Base-by-base conservation (phyloP, 2,113 vertebrate species). In the Sorex araneus region DNA sequence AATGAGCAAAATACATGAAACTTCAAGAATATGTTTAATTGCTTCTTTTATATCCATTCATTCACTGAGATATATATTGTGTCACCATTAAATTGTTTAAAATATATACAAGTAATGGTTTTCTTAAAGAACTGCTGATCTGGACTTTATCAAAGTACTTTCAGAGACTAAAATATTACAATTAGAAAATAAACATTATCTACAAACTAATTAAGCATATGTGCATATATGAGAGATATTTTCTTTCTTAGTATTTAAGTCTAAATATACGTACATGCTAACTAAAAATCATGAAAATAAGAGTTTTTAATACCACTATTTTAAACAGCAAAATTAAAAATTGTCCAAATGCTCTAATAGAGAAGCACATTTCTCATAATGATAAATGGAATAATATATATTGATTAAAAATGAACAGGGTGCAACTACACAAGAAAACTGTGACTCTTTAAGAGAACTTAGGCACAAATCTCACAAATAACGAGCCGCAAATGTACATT, bases 401-500 rank as follows among this genome's bases (percentile, higher is more conserved):
- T 70, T 70, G n/a, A 64, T 74, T 16, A 50, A 79, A 92, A 70
- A n/a, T 21, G n/a, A 79, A 92, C 40, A 74, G 74, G 25, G 67
- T 30, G 15, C 11, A n/a, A 60, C 23, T 54, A 34, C 1, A 30
- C 21, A 43, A 32, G 28, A 69, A 85, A 70, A 76, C 40, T 0
- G 0, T 67, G 11, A 69, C 28, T 69, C 36, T 86, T 5, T 18
- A 69, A n/a, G 0, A 36, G 2, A 75, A 71, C 40, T 54, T 7
- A 77, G 6, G 30, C 28, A 34, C 63, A 90, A 87, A 77, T 82
- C 27, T 86, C 16, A 69, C 19, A n/a, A 45, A 67, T 4, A n/a
- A 50, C 7, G 3, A 90, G 16, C 16, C 7, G 7, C 8, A 86
- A 16, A 73, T 3, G 21, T 13, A 2, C 18, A 73, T 27, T 77